Percentiles rank a stretch among this genome's conserved stretches.
phyloP scores from a whole-genome alignment of 2,888 invertebrate genomes.

The Corythucha ciliata region DNA sequence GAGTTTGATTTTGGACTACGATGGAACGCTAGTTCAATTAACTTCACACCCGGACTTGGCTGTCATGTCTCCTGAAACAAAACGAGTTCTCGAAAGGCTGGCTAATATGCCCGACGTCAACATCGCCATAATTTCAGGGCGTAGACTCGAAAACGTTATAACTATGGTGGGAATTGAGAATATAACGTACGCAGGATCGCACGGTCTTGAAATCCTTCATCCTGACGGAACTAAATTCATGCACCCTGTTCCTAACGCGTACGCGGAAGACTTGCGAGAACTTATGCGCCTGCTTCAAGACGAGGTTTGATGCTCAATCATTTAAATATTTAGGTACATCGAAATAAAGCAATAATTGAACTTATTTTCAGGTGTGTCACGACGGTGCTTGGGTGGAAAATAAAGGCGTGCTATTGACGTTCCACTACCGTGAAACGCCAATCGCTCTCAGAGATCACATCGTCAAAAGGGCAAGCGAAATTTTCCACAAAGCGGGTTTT shows the following conservation, averaged over 20 bases:
- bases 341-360: no score
- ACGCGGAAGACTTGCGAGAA: conserved; percentile 40
- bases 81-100: conserved; percentile 40
- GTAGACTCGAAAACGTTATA: conserved; percentile 41
- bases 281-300: conserved; percentile 40
- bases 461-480: conserved; percentile 39
- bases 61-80: conserved; percentile 41
- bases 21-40: conserved; percentile 43
- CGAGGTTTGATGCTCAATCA: no score
- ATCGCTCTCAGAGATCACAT: conserved; percentile 37
- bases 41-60: conserved; percentile 43
- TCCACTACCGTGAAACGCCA: conserved; percentile 42
- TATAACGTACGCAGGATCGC: conserved; percentile 43
- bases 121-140: conserved; percentile 43
- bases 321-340: no score
- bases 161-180: conserved; percentile 42
- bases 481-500: conserved; percentile 41
- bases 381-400: conserved; percentile 44
- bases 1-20: conserved; percentile 43
- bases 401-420: conserved; percentile 42
- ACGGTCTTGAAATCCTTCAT: conserved; percentile 43
- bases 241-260: conserved; percentile 43
- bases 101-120: conserved; percentile 42
- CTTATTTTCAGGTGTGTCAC: no score
- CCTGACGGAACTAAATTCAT: conserved; percentile 43